Conservation (phyloP, 1,140 invertebrate species). For the Aphidius ervi region DNA sequence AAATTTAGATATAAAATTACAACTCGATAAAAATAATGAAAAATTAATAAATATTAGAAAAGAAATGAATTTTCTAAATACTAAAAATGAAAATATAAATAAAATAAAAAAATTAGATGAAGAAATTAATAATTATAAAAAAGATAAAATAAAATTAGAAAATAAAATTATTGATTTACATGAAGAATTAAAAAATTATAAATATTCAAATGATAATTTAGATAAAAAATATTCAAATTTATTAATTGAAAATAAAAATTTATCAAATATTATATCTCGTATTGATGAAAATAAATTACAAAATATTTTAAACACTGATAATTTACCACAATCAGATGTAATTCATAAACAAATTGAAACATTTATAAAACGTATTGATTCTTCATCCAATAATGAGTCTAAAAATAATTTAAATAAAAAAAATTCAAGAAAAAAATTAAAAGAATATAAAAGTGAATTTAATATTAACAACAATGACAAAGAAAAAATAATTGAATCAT, state of each 20-base stretch:
- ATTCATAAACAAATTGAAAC: no score
- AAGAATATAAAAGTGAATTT: no score
- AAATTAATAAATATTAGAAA: neutral
- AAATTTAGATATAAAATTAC: neutral
- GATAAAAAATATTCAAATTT: neutral
- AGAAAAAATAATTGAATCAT: no score
- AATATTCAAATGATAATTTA: slow-evolving; percentile 3
- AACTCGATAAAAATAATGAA: slow-evolving; percentile 4
- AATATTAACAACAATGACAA: no score
- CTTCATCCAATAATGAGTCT: no score
- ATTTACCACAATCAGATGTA: no score
- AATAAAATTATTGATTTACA: slow-evolving; percentile 1
- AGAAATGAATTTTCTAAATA: neutral
- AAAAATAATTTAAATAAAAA: no score
- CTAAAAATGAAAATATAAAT: slow-evolving; percentile 1
- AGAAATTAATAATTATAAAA: slow-evolving; percentile 1
- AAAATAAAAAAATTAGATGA: slow-evolving; percentile 4
- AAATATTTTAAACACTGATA: no score
- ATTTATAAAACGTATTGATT: no score
- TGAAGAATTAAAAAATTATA: slow-evolving; percentile 5
- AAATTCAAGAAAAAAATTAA: no score
- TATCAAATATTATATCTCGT: no score
- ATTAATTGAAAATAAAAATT: slow-evolving; percentile 1
- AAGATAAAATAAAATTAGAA: slow-evolving; percentile 12
- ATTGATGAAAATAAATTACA: no score